Conservation (phyloP, 2,113 vertebrate genomes). For the Pachyramphus minor region DNA sequence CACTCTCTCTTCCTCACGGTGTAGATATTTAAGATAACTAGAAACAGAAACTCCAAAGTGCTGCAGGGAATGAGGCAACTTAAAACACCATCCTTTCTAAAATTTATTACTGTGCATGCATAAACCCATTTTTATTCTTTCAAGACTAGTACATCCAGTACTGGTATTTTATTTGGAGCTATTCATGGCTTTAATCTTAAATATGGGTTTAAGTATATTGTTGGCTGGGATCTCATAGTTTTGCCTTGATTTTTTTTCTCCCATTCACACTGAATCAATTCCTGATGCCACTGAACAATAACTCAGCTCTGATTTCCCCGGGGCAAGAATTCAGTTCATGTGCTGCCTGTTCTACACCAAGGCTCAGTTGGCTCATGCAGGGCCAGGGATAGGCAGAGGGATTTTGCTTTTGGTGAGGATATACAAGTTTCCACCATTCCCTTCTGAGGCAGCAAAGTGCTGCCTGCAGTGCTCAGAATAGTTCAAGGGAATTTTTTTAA, state of each 20-base stretch:
- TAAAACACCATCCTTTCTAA: neutral
- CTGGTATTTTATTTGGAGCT: neutral
- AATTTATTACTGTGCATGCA: neutral
- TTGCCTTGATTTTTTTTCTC: slow-evolving; percentile 18
- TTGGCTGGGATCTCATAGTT: neutral
- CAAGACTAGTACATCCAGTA: neutral
- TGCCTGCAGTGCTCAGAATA: slow-evolving; percentile 5
- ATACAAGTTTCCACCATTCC: neutral
- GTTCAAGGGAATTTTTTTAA: slow-evolving; percentile 6
- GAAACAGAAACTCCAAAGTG: neutral
- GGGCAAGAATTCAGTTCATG: neutral
- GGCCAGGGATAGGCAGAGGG: neutral
- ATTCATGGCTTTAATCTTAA: neutral
- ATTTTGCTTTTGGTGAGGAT: slow-evolving; percentile 5
- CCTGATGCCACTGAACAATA: slow-evolving; percentile 50
- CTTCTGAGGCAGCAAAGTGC: slow-evolving; percentile 1
- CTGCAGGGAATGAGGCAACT: neutral
- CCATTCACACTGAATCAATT: slow-evolving; percentile 13
- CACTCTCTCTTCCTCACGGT: neutral
- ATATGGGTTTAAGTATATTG: neutral
- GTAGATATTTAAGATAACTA: neutral
- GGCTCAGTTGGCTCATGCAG: neutral
- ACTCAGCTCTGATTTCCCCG: slow-evolving; percentile 8
- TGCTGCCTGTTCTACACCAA: neutral
- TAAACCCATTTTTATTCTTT: neutral